phyloP scores from a whole-genome alignment of 2,888 invertebrate species.

The Cantharis nigra region DNA sequence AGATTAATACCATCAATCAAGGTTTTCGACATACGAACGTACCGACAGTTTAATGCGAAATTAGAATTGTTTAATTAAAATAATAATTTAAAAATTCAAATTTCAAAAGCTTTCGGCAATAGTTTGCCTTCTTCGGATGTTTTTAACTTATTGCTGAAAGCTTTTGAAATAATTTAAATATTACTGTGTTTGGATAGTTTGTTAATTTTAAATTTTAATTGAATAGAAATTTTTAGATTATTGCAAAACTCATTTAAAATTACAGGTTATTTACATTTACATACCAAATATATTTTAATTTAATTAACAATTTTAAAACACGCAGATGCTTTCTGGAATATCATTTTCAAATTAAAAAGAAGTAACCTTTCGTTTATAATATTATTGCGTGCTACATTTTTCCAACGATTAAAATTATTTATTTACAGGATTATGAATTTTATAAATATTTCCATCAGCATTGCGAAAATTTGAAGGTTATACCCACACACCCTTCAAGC shows the following conservation, averaged over 20 bases:
- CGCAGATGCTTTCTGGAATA: neutral
- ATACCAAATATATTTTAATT: neutral
- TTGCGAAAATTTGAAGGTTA: neutral
- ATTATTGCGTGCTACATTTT: neutral
- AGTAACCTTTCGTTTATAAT: neutral
- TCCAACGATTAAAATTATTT: neutral
- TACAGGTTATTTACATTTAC: neutral
- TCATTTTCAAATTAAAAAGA: neutral
- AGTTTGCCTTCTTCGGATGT: neutral
- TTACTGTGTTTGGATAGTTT: neutral
- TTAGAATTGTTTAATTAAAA: neutral
- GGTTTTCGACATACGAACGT: neutral
- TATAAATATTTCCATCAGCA: neutral
- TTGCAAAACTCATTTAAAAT: neutral
- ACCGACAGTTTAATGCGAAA: neutral
- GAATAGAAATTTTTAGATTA: neutral
- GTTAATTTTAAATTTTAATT: neutral
- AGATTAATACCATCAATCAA: neutral
- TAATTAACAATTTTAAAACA: neutral
- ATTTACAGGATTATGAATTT: neutral
- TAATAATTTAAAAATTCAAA: neutral
- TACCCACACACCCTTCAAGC: neutral
- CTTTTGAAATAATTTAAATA: neutral
- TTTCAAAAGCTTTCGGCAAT: neutral
- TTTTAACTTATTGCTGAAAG: neutral